A percentile compares a stretch with the other conserved stretches of the same genome.
Evolutionary conservation across 2,113 vertebrate species (phyloP).

Genomic region (Rhabdornis inornatus): DNA sequence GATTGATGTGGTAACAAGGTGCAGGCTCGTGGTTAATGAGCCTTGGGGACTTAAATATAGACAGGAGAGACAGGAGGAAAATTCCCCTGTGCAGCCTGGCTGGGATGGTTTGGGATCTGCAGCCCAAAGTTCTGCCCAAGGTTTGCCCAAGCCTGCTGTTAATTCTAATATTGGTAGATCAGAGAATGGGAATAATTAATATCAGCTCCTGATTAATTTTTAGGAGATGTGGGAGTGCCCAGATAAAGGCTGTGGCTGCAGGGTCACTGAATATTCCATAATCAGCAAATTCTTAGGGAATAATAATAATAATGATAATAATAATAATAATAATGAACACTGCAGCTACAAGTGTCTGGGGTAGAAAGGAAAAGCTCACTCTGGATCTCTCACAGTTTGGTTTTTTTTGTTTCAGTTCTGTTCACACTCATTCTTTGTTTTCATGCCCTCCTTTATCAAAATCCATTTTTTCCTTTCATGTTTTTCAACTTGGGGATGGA

Average conservation of each 20-base stretch:
- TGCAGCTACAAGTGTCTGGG: constrained; percentile 30
- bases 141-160: not conserved
- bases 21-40: constrained; percentile 61
- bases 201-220: not conserved
- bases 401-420: constrained; percentile 16
- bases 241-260: not conserved
- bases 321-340: not conserved
- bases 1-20: constrained; percentile 45
- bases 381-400: constrained; percentile 11
- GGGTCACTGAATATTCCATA: not conserved
- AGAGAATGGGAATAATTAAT: not conserved
- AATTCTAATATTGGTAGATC: not conserved
- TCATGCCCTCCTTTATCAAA: constrained; percentile 64
- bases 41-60: constrained; percentile 51
- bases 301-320: no score
- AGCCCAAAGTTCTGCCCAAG: not conserved
- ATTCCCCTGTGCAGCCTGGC: not conserved
- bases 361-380: not conserved
- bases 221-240: not conserved
- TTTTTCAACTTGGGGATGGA: constrained; percentile 22
- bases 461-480: constrained; percentile 64
- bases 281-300: not conserved
- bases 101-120: not conserved
- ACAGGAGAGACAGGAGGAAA: not conserved
- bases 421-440: constrained; percentile 59